Evolutionary conservation across 2,113 vertebrate species (phyloP), one percentile per base, ranked within the genome.

Genomic region (Phylloscopus trochiloides): DNA sequence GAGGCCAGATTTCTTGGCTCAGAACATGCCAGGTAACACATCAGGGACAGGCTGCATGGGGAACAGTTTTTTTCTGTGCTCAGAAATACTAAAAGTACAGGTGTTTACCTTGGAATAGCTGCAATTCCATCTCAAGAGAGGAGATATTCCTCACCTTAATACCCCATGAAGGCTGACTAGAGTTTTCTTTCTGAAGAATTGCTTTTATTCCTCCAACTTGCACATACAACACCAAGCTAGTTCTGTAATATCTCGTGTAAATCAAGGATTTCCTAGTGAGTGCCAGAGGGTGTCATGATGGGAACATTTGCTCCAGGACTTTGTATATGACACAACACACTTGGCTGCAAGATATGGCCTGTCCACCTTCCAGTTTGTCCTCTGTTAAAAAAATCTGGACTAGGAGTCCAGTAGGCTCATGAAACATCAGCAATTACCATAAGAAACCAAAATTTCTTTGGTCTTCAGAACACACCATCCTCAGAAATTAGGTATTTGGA

Each of bases 11-110:
- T 67, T 38, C 54, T 59, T 3, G 4, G 19, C 42, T 72, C 1
- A 1, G 28, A 78, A 32, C 25, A 47, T 1, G 1, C 26, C 61
- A 52, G 58, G n/a, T 48, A 48, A 36, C 8, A 24, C 1, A 0
- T 17, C 36, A 82, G 58, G 32, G n/a, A 48, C 9, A 67, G 28
- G 61, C 9, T 14, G 29, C 3, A 5, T 2, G 4, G 9, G 29
- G 15, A 87, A 52, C 9, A 17, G 26, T 3, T 40, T 36, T 22
- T 22, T 90, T 42, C 47, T 68, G 12, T 45, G 25, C 48, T 86
- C 71, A 76, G 42, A 88, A 76, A 68, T 28, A 61, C 7, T 45
- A 51, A 32, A 90, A 82, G 21, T 50, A 22, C 18, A 28, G 6
- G 20, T 32, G 22, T 52, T 73, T 29, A 14, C 31, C 42, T 52